Conservation (phyloP, 1,140 invertebrate genomes). For the Nasonia vitripennis region DNA sequence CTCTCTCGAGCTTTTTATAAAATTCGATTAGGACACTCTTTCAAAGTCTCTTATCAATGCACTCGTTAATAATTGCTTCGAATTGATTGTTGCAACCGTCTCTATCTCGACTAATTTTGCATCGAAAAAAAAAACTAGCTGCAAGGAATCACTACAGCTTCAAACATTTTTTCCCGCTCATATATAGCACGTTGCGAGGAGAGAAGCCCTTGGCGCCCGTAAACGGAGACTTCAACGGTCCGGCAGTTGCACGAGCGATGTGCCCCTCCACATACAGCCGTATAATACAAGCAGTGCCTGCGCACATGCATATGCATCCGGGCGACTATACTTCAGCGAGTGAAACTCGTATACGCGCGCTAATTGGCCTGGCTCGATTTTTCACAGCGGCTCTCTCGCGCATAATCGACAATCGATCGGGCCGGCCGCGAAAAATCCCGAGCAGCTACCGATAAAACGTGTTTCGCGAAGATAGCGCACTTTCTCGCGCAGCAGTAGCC, state of each 20-base stretch:
- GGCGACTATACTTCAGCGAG: not conserved
- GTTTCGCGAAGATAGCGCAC: constrained; percentile 7
- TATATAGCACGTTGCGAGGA: too few relatives aligned
- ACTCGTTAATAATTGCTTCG: too few relatives aligned
- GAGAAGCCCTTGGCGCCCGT: not conserved
- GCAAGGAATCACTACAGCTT: not conserved
- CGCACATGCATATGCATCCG: not conserved
- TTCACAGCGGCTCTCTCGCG: not conserved
- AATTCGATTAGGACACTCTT: not conserved
- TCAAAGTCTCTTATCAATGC: not conserved
- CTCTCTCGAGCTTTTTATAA: not conserved
- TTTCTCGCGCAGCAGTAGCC: not conserved
- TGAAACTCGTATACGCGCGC: not conserved
- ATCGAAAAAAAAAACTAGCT: too few relatives aligned
- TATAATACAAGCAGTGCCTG: not conserved
- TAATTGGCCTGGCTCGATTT: constrained; percentile 4
- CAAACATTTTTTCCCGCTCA: not conserved
- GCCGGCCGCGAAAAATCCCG: not conserved
- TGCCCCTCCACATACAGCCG: not conserved
- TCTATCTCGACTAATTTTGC: not conserved
- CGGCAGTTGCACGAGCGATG: constrained; percentile 54
- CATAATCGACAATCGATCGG: constrained; percentile 21
- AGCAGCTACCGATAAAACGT: constrained; percentile 8
- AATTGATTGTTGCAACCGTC: too few relatives aligned
- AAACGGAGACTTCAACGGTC: constrained; percentile 62